Percentiles rank a stretch among this genome's conserved stretches.
Evolutionary conservation across 2,888 invertebrate species (phyloP).

Genomic region (Drosophila mimica): DNA sequence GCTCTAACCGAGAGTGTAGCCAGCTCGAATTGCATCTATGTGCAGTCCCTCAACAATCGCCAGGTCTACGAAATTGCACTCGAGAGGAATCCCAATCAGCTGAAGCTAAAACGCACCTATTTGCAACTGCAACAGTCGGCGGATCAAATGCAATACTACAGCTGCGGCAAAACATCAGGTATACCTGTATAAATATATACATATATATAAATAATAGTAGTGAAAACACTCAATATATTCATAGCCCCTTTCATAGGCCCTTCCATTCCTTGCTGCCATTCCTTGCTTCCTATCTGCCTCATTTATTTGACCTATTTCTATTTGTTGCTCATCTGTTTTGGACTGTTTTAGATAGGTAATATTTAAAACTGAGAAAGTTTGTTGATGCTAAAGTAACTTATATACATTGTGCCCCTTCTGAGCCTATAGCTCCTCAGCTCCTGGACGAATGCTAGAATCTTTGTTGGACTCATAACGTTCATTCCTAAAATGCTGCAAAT

Average conservation of each 20-base stretch:
- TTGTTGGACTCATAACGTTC: no score
- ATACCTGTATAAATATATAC: neutral
- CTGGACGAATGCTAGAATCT: no score
- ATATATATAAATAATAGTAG: neutral
- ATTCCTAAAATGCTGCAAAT: no score
- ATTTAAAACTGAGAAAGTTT: neutral
- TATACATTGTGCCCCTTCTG: no score
- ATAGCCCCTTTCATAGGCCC: neutral
- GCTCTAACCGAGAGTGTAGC: slow-evolving; percentile 30
- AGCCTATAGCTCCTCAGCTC: no score
- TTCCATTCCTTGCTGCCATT: no score
- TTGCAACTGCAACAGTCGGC: slow-evolving; percentile 55
- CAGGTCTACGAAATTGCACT: slow-evolving; percentile 48
- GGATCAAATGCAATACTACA: slow-evolving; percentile 58
- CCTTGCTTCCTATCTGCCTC: neutral
- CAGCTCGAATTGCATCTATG: slow-evolving; percentile 48
- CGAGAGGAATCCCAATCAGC: neutral
- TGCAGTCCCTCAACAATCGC: slow-evolving; percentile 56
- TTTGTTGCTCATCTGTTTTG: neutral
- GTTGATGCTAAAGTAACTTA: no score
- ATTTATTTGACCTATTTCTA: neutral
- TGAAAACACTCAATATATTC: neutral
- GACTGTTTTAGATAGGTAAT: neutral
- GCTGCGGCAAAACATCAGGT: slow-evolving; percentile 25
- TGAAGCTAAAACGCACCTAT: slow-evolving; percentile 34